A percentile compares a stretch with the other conserved stretches of the same genome.
Evolutionary conservation across 2,113 vertebrate genomes (phyloP).

Genomic region (Tylochromis polylepis): DNA sequence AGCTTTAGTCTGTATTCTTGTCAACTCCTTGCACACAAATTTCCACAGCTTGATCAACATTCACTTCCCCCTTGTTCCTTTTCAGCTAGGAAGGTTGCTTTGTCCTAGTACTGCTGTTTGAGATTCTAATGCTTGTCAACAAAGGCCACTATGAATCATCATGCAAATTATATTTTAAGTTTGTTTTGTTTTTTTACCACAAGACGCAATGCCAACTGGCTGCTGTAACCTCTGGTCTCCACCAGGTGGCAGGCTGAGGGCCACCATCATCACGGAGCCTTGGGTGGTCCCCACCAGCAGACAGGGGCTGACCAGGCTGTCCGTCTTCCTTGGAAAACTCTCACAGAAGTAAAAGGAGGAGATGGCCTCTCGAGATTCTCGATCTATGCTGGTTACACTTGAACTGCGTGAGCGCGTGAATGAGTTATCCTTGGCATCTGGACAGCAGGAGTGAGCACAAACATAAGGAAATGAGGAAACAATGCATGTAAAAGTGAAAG

Average conservation of each 20-base stretch:
- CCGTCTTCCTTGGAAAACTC: conserved; percentile 84
- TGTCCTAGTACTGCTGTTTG: not conserved
- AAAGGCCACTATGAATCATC: not conserved
- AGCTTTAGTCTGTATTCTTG: not conserved
- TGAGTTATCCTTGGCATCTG: conserved; percentile 91
- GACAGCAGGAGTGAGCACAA: conserved; percentile 21
- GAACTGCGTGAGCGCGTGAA: conserved; percentile 95
- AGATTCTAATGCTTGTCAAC: not conserved
- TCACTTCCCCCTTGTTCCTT: not conserved
- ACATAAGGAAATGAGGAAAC: not conserved
- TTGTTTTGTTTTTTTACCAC: conserved; percentile 72
- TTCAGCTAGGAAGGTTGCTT: not conserved
- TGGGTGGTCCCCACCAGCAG: conserved; percentile 91
- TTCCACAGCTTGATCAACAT: not conserved
- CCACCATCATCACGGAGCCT: conserved; percentile 85
- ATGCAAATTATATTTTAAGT: not conserved
- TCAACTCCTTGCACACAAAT: not conserved
- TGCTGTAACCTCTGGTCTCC: conserved; percentile 89
- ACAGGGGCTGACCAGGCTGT: conserved; percentile 76
- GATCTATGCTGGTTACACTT: conserved; percentile 94
- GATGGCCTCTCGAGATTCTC: conserved; percentile 91
- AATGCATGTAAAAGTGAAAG: not conserved
- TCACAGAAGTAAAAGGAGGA: conserved; percentile 92
- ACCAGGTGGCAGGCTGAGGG: conserved; percentile 81
- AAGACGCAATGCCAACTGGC: conserved; percentile 84